Evolutionary conservation across 2,888 invertebrate species (phyloP).

Genomic region (Syrphus vitripennis): DNA sequence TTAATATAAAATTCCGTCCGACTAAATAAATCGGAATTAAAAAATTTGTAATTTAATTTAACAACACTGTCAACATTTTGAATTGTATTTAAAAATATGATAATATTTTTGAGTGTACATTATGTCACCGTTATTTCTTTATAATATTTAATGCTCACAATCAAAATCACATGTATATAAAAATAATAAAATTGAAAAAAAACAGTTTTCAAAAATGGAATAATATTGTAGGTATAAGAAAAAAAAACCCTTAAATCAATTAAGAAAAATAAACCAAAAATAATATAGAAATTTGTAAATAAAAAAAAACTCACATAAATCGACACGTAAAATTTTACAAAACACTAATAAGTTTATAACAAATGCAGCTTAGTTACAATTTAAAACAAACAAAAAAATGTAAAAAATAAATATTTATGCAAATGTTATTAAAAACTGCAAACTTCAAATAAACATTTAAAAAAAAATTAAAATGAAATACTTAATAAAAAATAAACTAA

Average conservation of each 20-base stretch:
- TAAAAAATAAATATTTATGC: conserved; percentile 23
- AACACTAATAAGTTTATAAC: conserved; percentile 15
- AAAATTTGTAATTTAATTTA: neutral
- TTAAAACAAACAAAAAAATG: conserved; percentile 21
- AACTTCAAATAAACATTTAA: neutral
- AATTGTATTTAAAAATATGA: neutral
- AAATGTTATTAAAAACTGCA: neutral
- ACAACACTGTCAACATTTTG: too few species aligned
- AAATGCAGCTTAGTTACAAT: conserved; percentile 52
- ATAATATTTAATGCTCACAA: conserved; percentile 14
- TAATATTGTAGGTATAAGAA: neutral
- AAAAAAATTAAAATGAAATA: conserved; percentile 6
- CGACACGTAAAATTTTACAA: conserved; percentile 16
- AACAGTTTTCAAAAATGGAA: neutral
- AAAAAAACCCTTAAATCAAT: conserved; percentile 10
- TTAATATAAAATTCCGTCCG: conserved; percentile 54
- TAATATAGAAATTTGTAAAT: conserved; percentile 49
- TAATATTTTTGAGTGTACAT: neutral
- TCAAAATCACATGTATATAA: conserved; percentile 48
- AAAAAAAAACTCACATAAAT: conserved; percentile 19
- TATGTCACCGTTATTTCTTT: conserved; percentile 18
- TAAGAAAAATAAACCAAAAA: conserved; percentile 2
- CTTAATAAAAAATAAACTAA: neutral
- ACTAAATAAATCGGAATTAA: conserved; percentile 57
- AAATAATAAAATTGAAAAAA: neutral